Conservation (phyloP, 1,140 invertebrate species). For the Megalopta genalis region DNA sequence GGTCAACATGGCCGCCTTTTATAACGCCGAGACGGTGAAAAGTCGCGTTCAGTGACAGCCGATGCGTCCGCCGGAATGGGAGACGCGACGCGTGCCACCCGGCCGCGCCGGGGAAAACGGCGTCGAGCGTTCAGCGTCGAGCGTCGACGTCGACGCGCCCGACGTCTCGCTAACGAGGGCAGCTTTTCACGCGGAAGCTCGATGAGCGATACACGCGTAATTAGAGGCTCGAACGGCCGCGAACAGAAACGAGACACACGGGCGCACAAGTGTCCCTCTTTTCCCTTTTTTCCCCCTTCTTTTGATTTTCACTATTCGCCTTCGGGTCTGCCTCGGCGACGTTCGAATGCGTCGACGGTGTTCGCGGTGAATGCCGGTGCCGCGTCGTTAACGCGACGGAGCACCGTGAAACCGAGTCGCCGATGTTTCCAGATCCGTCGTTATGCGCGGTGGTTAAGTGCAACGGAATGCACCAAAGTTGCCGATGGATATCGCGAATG, state of each 20-base stretch:
- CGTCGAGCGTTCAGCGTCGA: too few relatives aligned
- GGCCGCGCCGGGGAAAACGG: neutral
- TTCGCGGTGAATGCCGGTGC: neutral
- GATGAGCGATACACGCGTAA: slow-evolving; percentile 35
- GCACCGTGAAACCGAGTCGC: slow-evolving; percentile 3
- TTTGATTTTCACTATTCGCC: neutral
- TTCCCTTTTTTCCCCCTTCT: too few relatives aligned
- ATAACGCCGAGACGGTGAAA: slow-evolving; percentile 32
- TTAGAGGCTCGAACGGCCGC: slow-evolving; percentile 28
- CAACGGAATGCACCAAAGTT: slow-evolving; percentile 20
- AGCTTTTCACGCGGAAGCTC: slow-evolving; percentile 39
- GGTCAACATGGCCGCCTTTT: slow-evolving; percentile 66
- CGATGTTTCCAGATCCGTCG: slow-evolving; percentile 20
- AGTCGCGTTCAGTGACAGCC: slow-evolving; percentile 44
- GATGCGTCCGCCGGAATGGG: slow-evolving; percentile 33
- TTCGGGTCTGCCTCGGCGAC: neutral
- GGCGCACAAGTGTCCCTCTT: neutral
- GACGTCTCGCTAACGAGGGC: slow-evolving; percentile 35
- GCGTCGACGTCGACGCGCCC: too few relatives aligned
- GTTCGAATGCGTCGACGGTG: slow-evolving; percentile 8
- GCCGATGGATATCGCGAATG: slow-evolving; percentile 24
- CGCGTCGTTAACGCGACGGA: slow-evolving; percentile 19
- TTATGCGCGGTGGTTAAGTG: neutral
- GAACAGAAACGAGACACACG: slow-evolving; percentile 2
- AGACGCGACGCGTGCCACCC: neutral